These are phyloP conservation scores for Vicugna pacos DNA, from an alignment of 2,113 vertebrate species.

Conservation along the genomic window DNA sequence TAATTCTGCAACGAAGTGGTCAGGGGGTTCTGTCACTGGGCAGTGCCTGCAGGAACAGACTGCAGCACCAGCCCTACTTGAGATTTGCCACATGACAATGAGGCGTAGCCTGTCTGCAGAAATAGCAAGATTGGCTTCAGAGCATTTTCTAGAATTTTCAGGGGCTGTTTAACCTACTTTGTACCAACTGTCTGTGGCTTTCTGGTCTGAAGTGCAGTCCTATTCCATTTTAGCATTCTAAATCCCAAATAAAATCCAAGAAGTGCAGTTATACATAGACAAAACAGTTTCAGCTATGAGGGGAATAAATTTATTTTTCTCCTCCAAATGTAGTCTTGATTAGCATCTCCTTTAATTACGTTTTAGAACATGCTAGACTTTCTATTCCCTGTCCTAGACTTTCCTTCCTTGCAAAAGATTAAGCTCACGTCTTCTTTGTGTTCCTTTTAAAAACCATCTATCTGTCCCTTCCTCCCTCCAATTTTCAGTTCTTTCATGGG, in stretches of 20 bases:
- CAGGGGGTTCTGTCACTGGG: not conserved
- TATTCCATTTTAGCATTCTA: conserved; percentile 47
- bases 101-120: not conserved
- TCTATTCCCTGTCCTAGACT: conserved; percentile 46
- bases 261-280: not conserved
- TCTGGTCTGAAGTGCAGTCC: conserved; percentile 57
- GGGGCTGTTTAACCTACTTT: conserved; percentile 64
- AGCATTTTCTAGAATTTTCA: conserved; percentile 47
- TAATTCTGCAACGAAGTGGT: not conserved
- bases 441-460: conserved; percentile 3
- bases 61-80: not conserved
- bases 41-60: not conserved
- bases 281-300: conserved; percentile 35
- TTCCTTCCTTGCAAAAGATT: conserved; percentile 55
- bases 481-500: conserved; percentile 75
- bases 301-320: conserved; percentile 47
- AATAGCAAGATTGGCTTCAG: conserved; percentile 39
- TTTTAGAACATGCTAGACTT: not conserved
- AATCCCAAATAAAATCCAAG: conserved; percentile 56
- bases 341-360: conserved; percentile 51
- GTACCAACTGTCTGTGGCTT: conserved; percentile 38
- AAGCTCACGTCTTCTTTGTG: conserved; percentile 33
- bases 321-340: conserved; percentile 1
- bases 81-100: not conserved
- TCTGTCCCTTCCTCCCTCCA: conserved; percentile 48